Conservation (phyloP, 2,113 vertebrate genomes). For the Diphyllodes magnificus region DNA sequence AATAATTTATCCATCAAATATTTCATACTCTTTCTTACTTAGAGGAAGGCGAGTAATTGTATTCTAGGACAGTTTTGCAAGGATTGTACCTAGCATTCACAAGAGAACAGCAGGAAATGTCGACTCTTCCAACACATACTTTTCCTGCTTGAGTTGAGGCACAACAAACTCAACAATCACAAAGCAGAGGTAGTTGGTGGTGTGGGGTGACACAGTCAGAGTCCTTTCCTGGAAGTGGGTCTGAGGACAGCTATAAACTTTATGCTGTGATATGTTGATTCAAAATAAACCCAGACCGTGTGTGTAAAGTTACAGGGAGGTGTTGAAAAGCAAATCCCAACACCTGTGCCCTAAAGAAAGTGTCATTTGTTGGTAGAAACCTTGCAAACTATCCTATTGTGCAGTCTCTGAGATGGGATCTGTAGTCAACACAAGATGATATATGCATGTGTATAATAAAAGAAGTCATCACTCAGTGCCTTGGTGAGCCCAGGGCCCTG, state of each 20-base stretch:
- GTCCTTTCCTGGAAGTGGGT: slow-evolving; percentile 58
- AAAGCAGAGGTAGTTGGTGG: neutral
- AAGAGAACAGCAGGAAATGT: neutral
- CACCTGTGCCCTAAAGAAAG: slow-evolving; percentile 56
- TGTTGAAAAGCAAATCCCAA: slow-evolving; percentile 63
- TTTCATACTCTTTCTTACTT: neutral
- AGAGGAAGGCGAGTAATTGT: neutral
- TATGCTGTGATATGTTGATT: slow-evolving; percentile 12
- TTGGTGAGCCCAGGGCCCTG: neutral
- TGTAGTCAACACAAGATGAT: neutral
- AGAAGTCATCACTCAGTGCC: neutral
- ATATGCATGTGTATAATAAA: neutral
- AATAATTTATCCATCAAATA: neutral
- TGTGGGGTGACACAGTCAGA: neutral
- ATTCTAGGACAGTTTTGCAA: neutral
- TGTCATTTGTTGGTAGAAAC: neutral
- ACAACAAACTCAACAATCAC: neutral
- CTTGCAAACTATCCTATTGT: neutral
- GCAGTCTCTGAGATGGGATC: neutral
- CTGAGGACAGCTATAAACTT: slow-evolving; percentile 47
- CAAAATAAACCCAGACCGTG: slow-evolving; percentile 59
- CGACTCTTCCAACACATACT: accelerated
- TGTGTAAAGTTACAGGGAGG: slow-evolving; percentile 46
- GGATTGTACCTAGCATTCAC: neutral
- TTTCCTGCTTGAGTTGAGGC: neutral